Base-by-base conservation (phyloP, 2,888 invertebrate genomes). In the Choreutis nemorana region DNA sequence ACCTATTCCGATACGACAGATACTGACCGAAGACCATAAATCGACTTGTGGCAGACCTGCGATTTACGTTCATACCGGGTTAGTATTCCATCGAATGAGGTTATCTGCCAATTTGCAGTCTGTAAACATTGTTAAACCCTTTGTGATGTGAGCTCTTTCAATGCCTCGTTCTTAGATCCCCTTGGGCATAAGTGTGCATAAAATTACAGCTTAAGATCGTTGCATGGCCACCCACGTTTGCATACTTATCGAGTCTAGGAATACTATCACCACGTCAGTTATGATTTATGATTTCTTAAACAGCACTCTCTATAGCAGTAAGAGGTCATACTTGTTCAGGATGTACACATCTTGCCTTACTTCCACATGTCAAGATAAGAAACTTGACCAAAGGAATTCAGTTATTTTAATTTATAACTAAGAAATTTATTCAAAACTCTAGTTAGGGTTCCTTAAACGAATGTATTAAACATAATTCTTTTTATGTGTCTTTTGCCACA, bases 31-130 rank as follows among this genome's bases (percentile, higher is more conserved):
- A n/a, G n/a, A 48, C 57, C 61, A 63, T 70, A 72, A 75, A 70
- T 71, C 66, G 62, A 59, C 63, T 64, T 55, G 60, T 67, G 70
- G 58, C 55, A 55, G 61, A 62, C 64, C 57, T 63, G 67, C 55
- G 56, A 53, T 70, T 67, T 63, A 58, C 57, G 54, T 60, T 60
- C 55, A 58, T 53, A 53, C 55, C 53, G 53, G 62, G 65, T 67
- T 56, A 53, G 50, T 57, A 48, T 58, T 46, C 50, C 65, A 65
- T 68, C 66, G 68, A 67, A 68, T 58, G 60, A 58, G 68, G 48
- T 42, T 44, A 53, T 49, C 50, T 37, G 24, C n/a, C n/a, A n/a
- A n/a, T n/a, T 11, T 11, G 11, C 31, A 23, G 26, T 27, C 16
- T 26, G 11, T 11, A 30, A 25, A n/a, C n/a, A n/a, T n/a, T n/a